Conservation (phyloP, 35 echinoderm and acorn worm species). For the Ophioderma brevispina region DNA sequence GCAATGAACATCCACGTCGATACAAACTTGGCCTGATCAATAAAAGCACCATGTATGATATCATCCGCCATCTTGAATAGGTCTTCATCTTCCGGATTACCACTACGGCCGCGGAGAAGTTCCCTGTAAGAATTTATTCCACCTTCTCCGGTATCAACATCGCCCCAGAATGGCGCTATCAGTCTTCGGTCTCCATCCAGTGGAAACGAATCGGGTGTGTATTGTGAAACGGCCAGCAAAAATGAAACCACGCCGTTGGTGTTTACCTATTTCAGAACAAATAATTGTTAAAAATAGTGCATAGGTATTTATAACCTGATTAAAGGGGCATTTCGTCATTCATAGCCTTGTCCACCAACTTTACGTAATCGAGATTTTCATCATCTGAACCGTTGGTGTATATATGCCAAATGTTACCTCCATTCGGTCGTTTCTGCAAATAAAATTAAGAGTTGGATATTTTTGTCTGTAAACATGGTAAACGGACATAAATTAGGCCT, state of each 20-base stretch:
- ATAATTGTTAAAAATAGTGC: too few species aligned
- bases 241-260: conserved; percentile 93
- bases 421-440: too few species aligned
- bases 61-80: conserved; percentile 4
- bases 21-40: conserved; percentile 4
- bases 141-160: conserved; percentile 54
- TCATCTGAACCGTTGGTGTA: too few species aligned
- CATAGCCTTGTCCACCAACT: too few species aligned
- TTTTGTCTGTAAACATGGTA: too few species aligned
- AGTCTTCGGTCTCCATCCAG: conserved; percentile 64
- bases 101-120: background rate
- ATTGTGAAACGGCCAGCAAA: conserved; percentile 59
- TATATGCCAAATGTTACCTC: too few species aligned
- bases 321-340: too few species aligned
- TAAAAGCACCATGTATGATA: background rate
- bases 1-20: conserved; percentile 47
- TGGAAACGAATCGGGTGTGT: conserved; percentile 79
- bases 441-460: too few species aligned
- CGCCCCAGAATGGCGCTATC: conserved; percentile 91
- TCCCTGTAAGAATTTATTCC: conserved; percentile 25
- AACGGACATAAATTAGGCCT: too few species aligned
- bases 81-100: background rate
- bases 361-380: too few species aligned
- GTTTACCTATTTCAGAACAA: conserved; percentile 89
- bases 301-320: too few species aligned